Evolutionary conservation across 2,888 invertebrate species (phyloP), one percentile per base, ranked within the genome.

Genomic region (Lycia hirtaria): DNA sequence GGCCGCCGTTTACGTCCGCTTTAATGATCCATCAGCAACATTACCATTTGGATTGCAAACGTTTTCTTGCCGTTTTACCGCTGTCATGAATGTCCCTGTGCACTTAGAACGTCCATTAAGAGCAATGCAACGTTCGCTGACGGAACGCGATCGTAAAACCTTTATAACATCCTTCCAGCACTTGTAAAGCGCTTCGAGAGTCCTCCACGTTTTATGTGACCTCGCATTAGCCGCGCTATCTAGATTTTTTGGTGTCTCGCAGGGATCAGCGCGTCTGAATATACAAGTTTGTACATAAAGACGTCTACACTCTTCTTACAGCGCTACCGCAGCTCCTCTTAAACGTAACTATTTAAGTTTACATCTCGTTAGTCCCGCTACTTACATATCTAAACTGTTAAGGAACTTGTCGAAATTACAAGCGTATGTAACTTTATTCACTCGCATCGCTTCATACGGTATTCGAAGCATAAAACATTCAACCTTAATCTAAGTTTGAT

Each of bases 161-260:
- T 89, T 91, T 91, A 92, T 88, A 88, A 90, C 89, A 89, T 90
- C 90, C 90, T 89, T 88, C 88, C 88, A 90, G 85, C 83, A 88
- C 91, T 90, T 90, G 89, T 91, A 90, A 90, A 90, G 78, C 90
- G 87, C 85, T 90, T 88, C 84, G 80, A 87, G 83, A 85, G 78
- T 85, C 80, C 78, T 84, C 76, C 74, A 77, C 75, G 76, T 84
- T 88, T 88, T 89, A 89, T 89, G 81, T 71, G 86, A 85, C 83
- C 83, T 75, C 71, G 70, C 79, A 85, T 83, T 83, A 87, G 78
- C 79, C 70, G 69, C 74, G 80, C 78, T 79, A 83, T 79, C 76
- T 74, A 59, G 62, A 76, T 65, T 76, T 80, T 81, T 79, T 72
- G 71, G 71, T 77, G 71, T 77, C 72, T 74, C 74, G 51, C 61